Evolutionary conservation across 2,888 invertebrate species (phyloP), one percentile per base, ranked within the genome.

Genomic region (Argyra leucocephala): DNA sequence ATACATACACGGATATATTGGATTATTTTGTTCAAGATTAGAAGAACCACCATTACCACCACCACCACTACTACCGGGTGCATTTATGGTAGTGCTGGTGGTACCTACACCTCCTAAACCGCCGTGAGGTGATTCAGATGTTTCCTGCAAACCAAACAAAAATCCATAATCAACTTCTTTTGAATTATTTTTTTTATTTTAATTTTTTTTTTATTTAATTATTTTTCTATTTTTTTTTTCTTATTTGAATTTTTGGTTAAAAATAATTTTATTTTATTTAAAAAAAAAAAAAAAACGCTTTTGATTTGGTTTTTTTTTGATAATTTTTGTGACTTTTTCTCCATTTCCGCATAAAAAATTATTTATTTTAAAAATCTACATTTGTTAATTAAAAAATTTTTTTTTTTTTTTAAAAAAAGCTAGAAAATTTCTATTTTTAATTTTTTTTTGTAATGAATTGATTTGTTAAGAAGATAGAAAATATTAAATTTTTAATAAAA

Each of bases 81-180:
- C 69, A 68, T 69, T 67, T 66, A 70, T 69, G 67, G 71, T 71
- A 72, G 72, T 71, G 12, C 70, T 64, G 67, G 68, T 70, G 68
- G 73, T 71, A 71, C 73, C 73, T 72, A 76, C 74, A 71, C 69
- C 73, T 72, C 77, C 77, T 75, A 81, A 82, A 81, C 83, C 85
- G 83, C 85, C 86, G 86, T 85, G 88, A 86, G 86, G 88, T 87
- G 78, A 79, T 76, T 79, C 79, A 73, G 80, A 79, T 83, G 84
- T 83, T 87, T 91, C 91, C 92, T 92, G 92, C 90, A 90, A 91
- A 91, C 89, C 90, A 88, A 87, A 87, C 86, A 86, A 86, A 83
- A 80, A 80, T 80, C 90, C 90, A 48, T 91, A 91, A 91, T 91
- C 91, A 91, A 91, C 91, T 91, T 90, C 88, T 86, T 78, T 79